phyloP scores from a whole-genome alignment of 2,113 vertebrate genomes.

The Tonatia bakeri region DNA sequence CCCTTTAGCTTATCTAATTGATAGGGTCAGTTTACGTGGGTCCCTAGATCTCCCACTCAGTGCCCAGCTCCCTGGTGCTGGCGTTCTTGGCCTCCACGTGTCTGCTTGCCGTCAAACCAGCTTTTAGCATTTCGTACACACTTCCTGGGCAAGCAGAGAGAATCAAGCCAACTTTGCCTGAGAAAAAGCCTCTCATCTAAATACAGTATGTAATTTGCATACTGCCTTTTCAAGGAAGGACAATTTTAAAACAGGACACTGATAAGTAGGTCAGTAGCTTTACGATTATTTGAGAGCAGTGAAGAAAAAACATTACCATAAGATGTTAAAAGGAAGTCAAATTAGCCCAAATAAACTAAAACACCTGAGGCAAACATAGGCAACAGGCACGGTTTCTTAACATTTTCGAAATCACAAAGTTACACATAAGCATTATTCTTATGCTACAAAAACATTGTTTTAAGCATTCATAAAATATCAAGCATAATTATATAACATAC shows the following conservation, averaged over 20 bases:
- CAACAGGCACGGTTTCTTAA: background rate
- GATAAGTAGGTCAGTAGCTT: conserved; percentile 59
- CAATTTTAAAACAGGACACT: conserved; percentile 38
- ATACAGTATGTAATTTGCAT: background rate
- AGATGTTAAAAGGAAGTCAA: background rate
- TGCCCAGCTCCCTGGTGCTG: background rate
- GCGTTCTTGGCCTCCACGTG: conserved; percentile 23
- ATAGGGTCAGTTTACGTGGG: background rate
- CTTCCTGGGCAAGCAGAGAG: background rate
- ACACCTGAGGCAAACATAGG: background rate
- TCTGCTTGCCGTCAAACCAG: background rate
- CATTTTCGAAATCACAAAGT: background rate
- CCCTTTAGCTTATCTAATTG: background rate
- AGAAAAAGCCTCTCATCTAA: background rate
- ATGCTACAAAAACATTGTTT: background rate
- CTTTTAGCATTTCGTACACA: background rate
- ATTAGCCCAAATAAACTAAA: background rate
- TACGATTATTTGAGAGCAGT: background rate
- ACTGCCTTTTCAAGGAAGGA: conserved; percentile 20
- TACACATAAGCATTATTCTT: background rate
- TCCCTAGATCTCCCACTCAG: background rate
- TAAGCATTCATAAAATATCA: background rate
- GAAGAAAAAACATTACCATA: background rate
- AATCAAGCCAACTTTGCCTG: background rate
- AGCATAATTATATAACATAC: background rate